Percentiles rank a stretch among this genome's conserved stretches.
Evolutionary conservation across 2,797 vertebrate genomes (phyloP).

Genomic region (Micrastur ruficollis): DNA sequence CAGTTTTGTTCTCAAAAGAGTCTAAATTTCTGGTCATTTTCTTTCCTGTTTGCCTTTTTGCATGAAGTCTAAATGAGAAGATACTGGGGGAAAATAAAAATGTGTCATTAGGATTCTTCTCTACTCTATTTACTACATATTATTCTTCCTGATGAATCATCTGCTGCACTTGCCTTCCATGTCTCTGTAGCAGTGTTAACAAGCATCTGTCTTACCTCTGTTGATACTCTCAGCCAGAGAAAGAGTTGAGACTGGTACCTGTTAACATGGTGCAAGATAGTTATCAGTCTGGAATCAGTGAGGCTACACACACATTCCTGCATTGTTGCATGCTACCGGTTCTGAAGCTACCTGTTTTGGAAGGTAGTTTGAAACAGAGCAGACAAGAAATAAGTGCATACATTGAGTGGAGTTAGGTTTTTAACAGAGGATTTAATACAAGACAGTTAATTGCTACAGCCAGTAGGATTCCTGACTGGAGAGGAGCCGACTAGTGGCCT

Average conservation of each 20-base stretch:
- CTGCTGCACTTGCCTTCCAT: background rate
- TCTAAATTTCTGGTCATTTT: background rate
- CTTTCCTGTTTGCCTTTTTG: background rate
- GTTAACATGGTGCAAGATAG: background rate
- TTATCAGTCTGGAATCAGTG: background rate
- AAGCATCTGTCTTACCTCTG: background rate
- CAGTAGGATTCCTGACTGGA: background rate
- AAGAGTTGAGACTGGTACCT: background rate
- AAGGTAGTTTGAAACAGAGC: background rate
- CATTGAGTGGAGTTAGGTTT: background rate
- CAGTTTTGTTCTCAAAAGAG: background rate
- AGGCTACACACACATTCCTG: background rate
- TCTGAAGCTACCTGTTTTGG: background rate
- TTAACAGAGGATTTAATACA: background rate
- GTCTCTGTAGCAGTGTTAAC: background rate
- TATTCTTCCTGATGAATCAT: background rate
- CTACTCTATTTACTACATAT: background rate
- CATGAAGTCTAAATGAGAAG: background rate
- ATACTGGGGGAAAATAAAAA: background rate
- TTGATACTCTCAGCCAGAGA: background rate
- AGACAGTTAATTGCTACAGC: background rate
- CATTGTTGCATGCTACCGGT: accelerated
- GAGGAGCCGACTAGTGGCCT: too few species aligned
- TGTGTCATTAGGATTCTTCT: background rate
- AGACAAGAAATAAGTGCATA: accelerated